These are phyloP conservation scores for Panthera leo DNA, from an alignment of 2,113 vertebrate genomes.

Conservation along the genomic window DNA sequence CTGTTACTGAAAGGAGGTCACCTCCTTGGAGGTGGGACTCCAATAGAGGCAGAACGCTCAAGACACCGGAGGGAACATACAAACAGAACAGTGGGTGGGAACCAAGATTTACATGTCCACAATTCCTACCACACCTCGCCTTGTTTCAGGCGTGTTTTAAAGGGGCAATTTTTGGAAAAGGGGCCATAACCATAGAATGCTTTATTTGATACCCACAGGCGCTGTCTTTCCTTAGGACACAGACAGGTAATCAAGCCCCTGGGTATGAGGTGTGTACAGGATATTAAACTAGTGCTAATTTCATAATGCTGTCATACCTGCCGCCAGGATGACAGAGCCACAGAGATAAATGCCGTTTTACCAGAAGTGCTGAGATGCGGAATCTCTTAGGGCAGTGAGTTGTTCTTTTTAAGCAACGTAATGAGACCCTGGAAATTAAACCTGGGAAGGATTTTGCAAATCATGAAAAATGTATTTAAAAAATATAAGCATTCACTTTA, in stretches of 20 bases:
- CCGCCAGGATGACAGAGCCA: neutral
- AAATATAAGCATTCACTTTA: neutral
- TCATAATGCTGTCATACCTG: neutral
- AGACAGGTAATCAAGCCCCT: neutral
- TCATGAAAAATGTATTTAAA: slow-evolving; percentile 15
- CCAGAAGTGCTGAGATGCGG: neutral
- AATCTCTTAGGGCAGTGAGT: neutral
- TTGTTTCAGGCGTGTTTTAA: neutral
- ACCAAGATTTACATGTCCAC: neutral
- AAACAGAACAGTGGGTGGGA: neutral
- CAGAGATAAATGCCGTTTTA: neutral
- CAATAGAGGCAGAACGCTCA: neutral
- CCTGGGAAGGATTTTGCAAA: neutral
- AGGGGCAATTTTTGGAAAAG: neutral
- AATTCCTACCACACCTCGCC: neutral
- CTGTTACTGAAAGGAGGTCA: neutral
- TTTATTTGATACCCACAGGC: neutral
- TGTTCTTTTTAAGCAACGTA: neutral
- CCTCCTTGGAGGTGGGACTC: neutral
- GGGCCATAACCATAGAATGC: neutral
- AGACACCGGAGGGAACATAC: neutral
- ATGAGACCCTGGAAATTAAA: neutral
- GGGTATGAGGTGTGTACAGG: neutral
- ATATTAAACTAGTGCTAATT: neutral
- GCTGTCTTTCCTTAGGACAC: neutral